phyloP scores from a whole-genome alignment of 2,113 vertebrate species.

The Caranx melampygus region DNA sequence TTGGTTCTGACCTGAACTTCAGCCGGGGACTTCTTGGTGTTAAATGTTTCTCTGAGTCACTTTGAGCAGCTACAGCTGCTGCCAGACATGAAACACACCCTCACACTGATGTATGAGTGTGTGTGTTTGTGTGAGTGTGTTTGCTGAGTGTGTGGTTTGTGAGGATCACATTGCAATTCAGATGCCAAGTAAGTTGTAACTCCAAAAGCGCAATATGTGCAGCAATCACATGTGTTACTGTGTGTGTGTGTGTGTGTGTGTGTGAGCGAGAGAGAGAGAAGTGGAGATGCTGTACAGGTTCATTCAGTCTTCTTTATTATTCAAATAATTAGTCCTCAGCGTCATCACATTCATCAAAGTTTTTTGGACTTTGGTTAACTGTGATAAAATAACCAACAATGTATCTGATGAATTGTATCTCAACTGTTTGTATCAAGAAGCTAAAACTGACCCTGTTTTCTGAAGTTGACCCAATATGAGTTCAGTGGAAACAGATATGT shows the following conservation, averaged over 20 bases:
- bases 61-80: conserved; percentile 14
- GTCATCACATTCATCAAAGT: neutral
- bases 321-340: neutral
- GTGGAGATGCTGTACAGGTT: neutral
- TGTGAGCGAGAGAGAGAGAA: neutral
- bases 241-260: neutral
- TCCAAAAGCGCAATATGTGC: conserved; percentile 24
- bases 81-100: neutral
- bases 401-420: neutral
- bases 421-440: neutral
- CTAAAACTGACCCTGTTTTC: neutral
- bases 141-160: conserved; percentile 14
- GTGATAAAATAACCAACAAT: neutral
- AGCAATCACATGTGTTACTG: neutral
- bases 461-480: neutral
- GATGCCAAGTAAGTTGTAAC: conserved; percentile 54
- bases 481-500: conserved; percentile 1
- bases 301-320: neutral
- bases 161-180: conserved; percentile 41
- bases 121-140: neutral
- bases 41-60: conserved; percentile 25
- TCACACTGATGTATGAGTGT: neutral
- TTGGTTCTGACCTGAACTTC: too few species aligned
- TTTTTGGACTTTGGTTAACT: neutral
- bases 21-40: too few species aligned